Evolutionary conservation across 2,797 vertebrate species (phyloP), one percentile per base, ranked within the genome.

Genomic region (Bradypodion pumilum): DNA sequence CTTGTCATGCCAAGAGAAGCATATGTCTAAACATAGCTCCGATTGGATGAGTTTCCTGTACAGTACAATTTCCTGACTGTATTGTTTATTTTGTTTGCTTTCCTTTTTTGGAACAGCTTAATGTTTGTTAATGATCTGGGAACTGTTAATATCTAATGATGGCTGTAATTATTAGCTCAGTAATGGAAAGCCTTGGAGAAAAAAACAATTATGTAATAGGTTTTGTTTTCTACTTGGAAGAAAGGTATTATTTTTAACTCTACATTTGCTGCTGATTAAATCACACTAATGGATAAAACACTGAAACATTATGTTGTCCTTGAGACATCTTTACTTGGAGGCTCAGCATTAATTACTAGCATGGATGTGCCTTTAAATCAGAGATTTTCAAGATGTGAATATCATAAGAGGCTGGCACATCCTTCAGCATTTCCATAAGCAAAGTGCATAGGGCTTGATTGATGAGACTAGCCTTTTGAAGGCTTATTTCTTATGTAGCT

Each of bases 211-310:
- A 90, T 12, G 66, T 93, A 89, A 94, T 93, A 94, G 85, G 89
- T n/a, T n/a, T n/a, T n/a, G 91, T 79, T 93, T 66, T 92, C 89
- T 86, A 81, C 65, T 89, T 82, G 89, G 90, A 91, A 94, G 89
- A 90, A 91, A 94, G 90, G 85, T 87, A 93, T 92, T 90, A 90
- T 96, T 96, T 88, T 96, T 95, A 95, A 96, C 94, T 94, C 92
- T 92, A 84, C 92, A 94, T 92, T 92, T 95, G 89, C 93, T 93
- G 92, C 75, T 88, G 89, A 94, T 94, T 91, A 94, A 95, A 94
- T 92, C 40, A 90, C 66, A 27, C 91, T 87, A 82, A 92, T 80
- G 1, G 0, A 84, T 83, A 79, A 91, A 94, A 93, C 42, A 70
- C 85, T 93, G 92, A 87, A 91, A 90, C 92, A 92, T 92, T 91